Conservation (phyloP, 2,113 vertebrate species). For the Periophthalmodon schlosseri region DNA sequence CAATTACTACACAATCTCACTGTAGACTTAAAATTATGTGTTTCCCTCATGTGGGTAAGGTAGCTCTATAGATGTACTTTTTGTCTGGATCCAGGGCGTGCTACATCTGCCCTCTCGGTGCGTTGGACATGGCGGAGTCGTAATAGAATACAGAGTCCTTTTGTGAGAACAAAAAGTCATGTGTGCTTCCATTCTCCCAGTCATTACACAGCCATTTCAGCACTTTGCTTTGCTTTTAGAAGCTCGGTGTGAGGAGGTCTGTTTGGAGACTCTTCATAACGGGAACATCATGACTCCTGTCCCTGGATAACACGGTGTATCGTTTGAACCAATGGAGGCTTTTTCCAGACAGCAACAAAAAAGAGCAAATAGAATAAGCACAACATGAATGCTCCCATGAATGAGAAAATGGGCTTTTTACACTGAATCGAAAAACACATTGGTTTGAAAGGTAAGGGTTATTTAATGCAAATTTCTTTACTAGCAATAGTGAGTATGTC, state of each 20-base stretch:
- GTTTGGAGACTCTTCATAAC: background rate
- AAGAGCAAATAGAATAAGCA: background rate
- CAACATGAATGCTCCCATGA: background rate
- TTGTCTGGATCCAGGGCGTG: background rate
- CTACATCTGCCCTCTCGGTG: background rate
- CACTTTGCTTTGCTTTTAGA: slow-evolving; percentile 8
- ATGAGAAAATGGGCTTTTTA: background rate
- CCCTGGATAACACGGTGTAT: background rate
- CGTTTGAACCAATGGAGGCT: background rate
- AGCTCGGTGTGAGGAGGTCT: background rate
- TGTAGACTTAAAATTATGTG: too few species aligned
- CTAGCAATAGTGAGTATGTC: background rate
- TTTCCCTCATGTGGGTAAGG: too few species aligned
- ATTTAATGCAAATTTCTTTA: background rate
- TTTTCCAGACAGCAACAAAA: background rate
- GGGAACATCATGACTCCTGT: slow-evolving; percentile 3
- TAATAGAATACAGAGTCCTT: background rate
- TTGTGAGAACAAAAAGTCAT: background rate
- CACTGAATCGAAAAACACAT: background rate
- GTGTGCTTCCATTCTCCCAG: background rate
- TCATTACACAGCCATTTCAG: background rate
- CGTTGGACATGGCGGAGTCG: background rate
- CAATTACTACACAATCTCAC: background rate
- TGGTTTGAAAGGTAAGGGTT: background rate
- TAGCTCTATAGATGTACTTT: background rate